Percentiles rank a stretch among this genome's conserved stretches.
These are phyloP conservation scores for Pygmarrhopalites habei DNA, from an alignment of 1,140 invertebrate species.

Conservation along the genomic window DNA sequence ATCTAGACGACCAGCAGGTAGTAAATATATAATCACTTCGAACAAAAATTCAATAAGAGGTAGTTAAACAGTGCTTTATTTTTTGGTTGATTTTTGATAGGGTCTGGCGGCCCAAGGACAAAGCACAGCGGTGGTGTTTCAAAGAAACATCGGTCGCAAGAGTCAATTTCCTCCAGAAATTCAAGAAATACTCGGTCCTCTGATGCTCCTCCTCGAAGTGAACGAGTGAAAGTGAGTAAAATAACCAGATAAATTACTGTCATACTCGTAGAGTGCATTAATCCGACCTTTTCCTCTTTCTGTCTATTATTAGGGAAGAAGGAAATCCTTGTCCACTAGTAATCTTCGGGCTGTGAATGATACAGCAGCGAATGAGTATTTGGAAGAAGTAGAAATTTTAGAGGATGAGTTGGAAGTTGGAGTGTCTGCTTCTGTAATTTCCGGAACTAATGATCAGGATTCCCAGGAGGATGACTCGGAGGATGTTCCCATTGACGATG, in stretches of 20 bases:
- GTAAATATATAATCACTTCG: neutral
- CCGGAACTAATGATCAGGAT: slow-evolving; percentile 31
- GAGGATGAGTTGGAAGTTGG: slow-evolving; percentile 32
- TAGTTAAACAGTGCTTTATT: too few species aligned
- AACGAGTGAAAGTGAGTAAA: slow-evolving; percentile 1
- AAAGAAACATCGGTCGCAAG: slow-evolving; percentile 30
- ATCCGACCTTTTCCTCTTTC: too few species aligned
- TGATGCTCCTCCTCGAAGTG: neutral
- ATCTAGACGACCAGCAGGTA: neutral
- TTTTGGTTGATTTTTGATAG: neutral
- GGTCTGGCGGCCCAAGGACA: slow-evolving; percentile 42
- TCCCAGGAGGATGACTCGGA: slow-evolving; percentile 23
- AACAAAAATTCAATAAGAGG: too few species aligned
- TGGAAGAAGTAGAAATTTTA: slow-evolving; percentile 16
- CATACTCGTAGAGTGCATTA: too few species aligned
- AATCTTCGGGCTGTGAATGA: slow-evolving; percentile 32
- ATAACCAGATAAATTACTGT: too few species aligned
- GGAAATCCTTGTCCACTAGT: slow-evolving; percentile 39
- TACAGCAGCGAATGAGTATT: slow-evolving; percentile 25
- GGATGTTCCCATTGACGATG: slow-evolving; percentile 19
- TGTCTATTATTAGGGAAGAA: slow-evolving; percentile 15
- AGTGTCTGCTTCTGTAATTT: slow-evolving; percentile 26
- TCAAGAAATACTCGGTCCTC: slow-evolving; percentile 22
- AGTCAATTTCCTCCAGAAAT: slow-evolving; percentile 34
- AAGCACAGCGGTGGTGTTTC: slow-evolving; percentile 5